Base-by-base conservation (phyloP, 2,888 invertebrate species). In the Drosophila imparisetae region DNA sequence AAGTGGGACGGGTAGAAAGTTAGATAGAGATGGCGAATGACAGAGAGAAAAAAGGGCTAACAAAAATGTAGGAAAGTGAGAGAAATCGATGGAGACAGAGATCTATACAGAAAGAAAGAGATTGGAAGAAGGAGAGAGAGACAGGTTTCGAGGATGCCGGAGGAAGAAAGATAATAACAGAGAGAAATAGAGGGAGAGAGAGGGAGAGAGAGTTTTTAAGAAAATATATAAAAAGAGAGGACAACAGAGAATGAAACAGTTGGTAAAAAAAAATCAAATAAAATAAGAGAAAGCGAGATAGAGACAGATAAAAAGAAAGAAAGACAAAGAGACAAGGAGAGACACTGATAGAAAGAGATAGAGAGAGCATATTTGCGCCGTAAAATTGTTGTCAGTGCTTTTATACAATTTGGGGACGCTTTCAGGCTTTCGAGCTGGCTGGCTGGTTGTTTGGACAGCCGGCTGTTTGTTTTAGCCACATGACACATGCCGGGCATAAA, bases 401-500 rank as follows among this genome's bases (percentile, higher is more conserved):
- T 84, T 76, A 86, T 88, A 75, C 83, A 88, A 84, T 83, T 83
- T 84, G 67, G 61, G 59, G 52, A 50, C 58, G 66, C 64, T 74
- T 66, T 61, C 27, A 40, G 69, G 34, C 42, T 40, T 34, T 29
- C n/a, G 55, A 63, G 27, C 40, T 62, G 65, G 29, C 5, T 53
- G 29, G 40, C 45, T 40, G 63, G 38, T 42, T 27, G 52, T 18
- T 49, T 40, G 68, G 42, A n/a, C 32, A 53, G 68, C 53, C 55
- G 50, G 62, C 71, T 76, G 73, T 86, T 80, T 84, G 82, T 77
- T 83, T 81, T 87, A 82, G 86, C 89, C 83, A 78, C 84, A 88
- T 84, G 84, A 84, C 84, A 84, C 89, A 84, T 84, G 89, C 86
- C 83, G 78, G 75, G 81, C 89, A 88, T 84, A 84, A 84, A 84